Evolutionary conservation across 2,797 vertebrate genomes (phyloP), one percentile per base, ranked within the genome.

Genomic region (Amphiprion clarkii): DNA sequence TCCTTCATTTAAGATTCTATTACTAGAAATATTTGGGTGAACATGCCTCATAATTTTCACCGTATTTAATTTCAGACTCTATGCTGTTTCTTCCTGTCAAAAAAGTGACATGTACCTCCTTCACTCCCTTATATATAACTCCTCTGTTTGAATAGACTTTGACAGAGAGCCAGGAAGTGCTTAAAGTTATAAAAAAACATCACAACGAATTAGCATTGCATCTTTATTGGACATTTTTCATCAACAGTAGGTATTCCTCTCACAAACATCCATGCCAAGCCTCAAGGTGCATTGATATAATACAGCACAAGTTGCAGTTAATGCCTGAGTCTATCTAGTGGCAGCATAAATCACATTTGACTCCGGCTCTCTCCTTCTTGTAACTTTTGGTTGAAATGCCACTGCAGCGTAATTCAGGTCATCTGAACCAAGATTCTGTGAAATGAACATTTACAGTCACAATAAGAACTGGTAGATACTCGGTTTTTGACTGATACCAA

Each of bases 331-430:
- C 48, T 81, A 88, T 74, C 69, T 78, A 52, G 79, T 81, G 5
- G 84, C 60, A 40, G 67, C 52, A 58, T 83, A 88, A 4, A 85
- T 27, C 21, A 75, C 77, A 3, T 74, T 62, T 33, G 53, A 0
- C 0, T 71, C 60, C 61, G 25, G 11, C 3, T 82, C 21, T 36
- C 0, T 62, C 51, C 55, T 56, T 36, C 0, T 31, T 31, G 31
- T 19, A 10, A 8, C 17, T 42, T 23, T 68, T 71, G n/a, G 27
- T 16, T 1, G 39, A 53, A 83, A 76, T 3, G 0, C 46, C 55
- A 83, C 23, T 23, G 64, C 44, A 12, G 81, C 27, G 13, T 81
- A 84, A 36, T 67, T 85, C 52, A 78, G 10, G 14, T 71, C 61
- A 36, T 71, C 31, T 52, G 3, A 56, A 8, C n/a, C 51, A 3